Evolutionary conservation across 2,797 vertebrate species (phyloP).

Genomic region (Paratrypauchen microcephalus): DNA sequence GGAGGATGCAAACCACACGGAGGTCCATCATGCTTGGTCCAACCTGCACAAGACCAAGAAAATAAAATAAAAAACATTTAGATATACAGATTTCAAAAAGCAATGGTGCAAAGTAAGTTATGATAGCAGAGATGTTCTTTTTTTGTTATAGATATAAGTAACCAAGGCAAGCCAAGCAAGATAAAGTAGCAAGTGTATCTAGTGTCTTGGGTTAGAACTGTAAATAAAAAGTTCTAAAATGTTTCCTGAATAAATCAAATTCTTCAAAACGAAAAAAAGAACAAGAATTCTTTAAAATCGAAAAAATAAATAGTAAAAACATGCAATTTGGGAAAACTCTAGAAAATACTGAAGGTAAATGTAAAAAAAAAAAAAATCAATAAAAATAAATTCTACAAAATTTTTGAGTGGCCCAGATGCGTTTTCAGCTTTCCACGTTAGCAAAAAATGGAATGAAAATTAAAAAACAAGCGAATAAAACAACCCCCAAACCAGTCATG

Average conservation of each 20-base stretch:
- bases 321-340: no score
- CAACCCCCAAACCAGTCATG: not conserved
- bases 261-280: no score
- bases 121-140: not conserved
- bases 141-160: not conserved
- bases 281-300: no score
- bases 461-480: not conserved
- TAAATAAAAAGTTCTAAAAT: no score
- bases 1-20: conserved; percentile 77
- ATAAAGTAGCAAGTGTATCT: not conserved
- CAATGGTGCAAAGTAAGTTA: not conserved
- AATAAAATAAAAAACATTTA: conserved; percentile 14
- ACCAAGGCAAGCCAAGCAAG: not conserved
- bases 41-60: conserved; percentile 66
- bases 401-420: not conserved
- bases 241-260: no score
- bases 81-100: not conserved
- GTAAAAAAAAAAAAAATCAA: not conserved
- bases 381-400: not conserved
- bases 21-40: conserved; percentile 85
- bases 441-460: not conserved
- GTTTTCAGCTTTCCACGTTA: not conserved
- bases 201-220: not conserved
- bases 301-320: no score
- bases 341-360: not conserved